Conservation (phyloP, 2,888 invertebrate species). For the Drosophila antonietae region DNA sequence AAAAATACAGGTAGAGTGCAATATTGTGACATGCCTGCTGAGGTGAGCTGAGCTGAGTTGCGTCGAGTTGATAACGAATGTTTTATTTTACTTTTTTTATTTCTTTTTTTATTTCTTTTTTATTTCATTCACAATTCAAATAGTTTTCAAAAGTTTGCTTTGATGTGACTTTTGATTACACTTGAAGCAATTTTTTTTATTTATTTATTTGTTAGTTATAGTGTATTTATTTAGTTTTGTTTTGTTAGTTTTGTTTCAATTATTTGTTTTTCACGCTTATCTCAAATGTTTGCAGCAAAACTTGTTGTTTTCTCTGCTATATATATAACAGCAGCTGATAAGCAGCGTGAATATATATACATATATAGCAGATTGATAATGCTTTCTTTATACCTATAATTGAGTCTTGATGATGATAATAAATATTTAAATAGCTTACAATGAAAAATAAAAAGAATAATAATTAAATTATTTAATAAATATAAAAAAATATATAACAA, state of each 20-base stretch:
- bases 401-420: not conserved
- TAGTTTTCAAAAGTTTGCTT: constrained; percentile 2
- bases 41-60: not conserved
- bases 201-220: not conserved
- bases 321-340: constrained; percentile 20
- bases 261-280: constrained; percentile 32
- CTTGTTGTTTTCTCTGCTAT: not conserved
- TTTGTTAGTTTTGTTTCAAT: not conserved
- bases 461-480: not conserved
- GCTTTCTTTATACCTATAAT: not conserved
- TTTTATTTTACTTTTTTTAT: not conserved
- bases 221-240: not conserved
- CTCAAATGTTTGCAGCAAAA: constrained; percentile 7
- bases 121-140: constrained; percentile 25
- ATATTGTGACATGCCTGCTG: constrained; percentile 44
- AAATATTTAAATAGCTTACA: not conserved
- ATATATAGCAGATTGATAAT: constrained; percentile 13
- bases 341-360: not conserved
- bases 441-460: too few species aligned
- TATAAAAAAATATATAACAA: not conserved
- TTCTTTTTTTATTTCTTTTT: not conserved
- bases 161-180: constrained; percentile 17
- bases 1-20: constrained; percentile 27
- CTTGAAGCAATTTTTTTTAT: not conserved
- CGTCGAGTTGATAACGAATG: not conserved